Conservation (phyloP, 2,888 invertebrate genomes). For the Stenodera caucasica region DNA sequence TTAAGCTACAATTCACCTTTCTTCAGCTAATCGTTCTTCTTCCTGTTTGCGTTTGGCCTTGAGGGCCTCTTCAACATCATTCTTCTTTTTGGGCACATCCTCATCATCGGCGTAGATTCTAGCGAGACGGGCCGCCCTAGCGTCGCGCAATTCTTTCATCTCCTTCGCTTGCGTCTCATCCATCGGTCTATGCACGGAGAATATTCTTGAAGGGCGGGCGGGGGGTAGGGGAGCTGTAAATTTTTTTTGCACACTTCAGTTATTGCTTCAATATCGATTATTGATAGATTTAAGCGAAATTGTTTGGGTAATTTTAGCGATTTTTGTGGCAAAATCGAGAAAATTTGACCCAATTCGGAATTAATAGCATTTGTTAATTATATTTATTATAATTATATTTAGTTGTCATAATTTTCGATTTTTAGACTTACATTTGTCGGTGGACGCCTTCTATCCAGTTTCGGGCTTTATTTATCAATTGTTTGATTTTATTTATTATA, state of each 20-base stretch:
- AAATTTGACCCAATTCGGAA: not conserved
- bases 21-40: slow-evolving; percentile 65
- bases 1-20: slow-evolving; percentile 57
- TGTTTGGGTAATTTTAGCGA: slow-evolving; percentile 9
- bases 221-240: slow-evolving; percentile 60
- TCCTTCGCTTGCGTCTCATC: slow-evolving; percentile 43
- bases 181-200: slow-evolving; percentile 59
- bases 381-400: too few relatives aligned
- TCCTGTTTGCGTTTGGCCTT: slow-evolving; percentile 64
- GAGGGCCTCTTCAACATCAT: slow-evolving; percentile 55
- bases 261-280: not conserved
- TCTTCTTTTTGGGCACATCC: slow-evolving; percentile 38
- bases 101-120: slow-evolving; percentile 62
- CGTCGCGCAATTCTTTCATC: slow-evolving; percentile 62
- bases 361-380: slow-evolving; percentile 8
- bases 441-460: slow-evolving; percentile 23
- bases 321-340: slow-evolving; percentile 10
- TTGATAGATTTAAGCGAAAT: slow-evolving; percentile 4
- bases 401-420: slow-evolving; percentile 26
- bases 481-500: slow-evolving; percentile 35
- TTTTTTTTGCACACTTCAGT: not conserved
- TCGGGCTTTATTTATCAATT: slow-evolving; percentile 25
- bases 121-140: slow-evolving; percentile 65
- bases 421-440: slow-evolving; percentile 31
- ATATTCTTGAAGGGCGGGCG: slow-evolving; percentile 69